A percentile compares a stretch with the other conserved stretches of the same genome.
phyloP scores from a whole-genome alignment of 2,888 invertebrate species.

The Drosophila paramelanica region DNA sequence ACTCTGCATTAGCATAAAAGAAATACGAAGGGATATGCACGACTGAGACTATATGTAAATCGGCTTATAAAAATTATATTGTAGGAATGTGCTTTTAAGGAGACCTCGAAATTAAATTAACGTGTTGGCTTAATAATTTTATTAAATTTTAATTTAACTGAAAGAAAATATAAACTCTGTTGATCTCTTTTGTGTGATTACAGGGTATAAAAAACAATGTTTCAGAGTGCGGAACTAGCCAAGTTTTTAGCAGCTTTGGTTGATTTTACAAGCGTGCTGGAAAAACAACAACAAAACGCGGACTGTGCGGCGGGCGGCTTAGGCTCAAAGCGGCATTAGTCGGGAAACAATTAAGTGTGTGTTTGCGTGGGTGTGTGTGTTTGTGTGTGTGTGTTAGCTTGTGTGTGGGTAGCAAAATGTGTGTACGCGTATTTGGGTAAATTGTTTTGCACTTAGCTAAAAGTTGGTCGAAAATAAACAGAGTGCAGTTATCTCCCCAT shows the following conservation, averaged over 20 bases:
- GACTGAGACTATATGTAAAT: conserved; percentile 3
- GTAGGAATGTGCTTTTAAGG: neutral
- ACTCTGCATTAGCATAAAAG: conserved; percentile 67
- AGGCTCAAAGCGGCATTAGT: conserved; percentile 45
- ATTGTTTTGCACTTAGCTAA: conserved; percentile 82
- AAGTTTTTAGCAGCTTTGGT: conserved; percentile 68
- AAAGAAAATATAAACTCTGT: neutral
- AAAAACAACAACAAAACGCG: conserved; percentile 44
- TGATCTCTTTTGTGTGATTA: neutral
- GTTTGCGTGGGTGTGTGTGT: conserved; percentile 9
- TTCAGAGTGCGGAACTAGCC: conserved; percentile 36
- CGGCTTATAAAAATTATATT: neutral
- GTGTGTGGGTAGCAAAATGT: conserved; percentile 29
- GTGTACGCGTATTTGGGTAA: conserved; percentile 70
- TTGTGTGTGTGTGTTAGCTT: conserved; percentile 15
- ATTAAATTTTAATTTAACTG: no score
- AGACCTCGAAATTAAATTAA: no score
- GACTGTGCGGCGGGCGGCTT: conserved; percentile 9
- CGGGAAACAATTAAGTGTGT: conserved; percentile 71
- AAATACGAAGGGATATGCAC: conserved; percentile 4
- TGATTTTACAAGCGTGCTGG: conserved; percentile 64
- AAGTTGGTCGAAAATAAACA: conserved; percentile 73
- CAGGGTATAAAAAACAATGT: conserved; percentile 36
- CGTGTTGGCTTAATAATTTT: neutral
- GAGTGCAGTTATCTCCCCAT: conserved; percentile 65